Percentiles rank a stretch among this genome's conserved stretches.
These are phyloP conservation scores for Piscicola geometra DNA, from an alignment of 2,888 invertebrate species.

Conservation along the genomic window DNA sequence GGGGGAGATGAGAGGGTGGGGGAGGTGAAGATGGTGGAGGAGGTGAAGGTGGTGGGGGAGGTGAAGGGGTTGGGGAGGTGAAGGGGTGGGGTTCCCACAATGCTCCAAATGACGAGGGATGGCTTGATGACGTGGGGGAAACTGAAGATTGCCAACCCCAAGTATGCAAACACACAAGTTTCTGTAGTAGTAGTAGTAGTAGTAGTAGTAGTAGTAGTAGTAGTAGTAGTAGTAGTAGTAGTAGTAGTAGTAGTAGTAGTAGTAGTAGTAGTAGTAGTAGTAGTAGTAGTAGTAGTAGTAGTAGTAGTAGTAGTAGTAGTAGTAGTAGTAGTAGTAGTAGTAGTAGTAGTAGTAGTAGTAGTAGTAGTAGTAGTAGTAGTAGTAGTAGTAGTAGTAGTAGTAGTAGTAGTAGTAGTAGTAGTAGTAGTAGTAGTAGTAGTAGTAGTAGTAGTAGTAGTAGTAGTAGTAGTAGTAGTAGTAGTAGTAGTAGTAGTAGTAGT, in stretches of 20 bases:
- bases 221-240: background rate
- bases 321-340: background rate
- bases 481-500: too few relatives aligned
- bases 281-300: background rate
- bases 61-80: too few relatives aligned
- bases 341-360: background rate
- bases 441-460: too few relatives aligned
- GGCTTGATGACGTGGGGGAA: slow-evolving; percentile 84
- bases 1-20: too few relatives aligned
- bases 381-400: background rate
- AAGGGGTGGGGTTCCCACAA: too few relatives aligned
- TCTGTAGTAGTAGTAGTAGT: slow-evolving; percentile 61
- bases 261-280: slow-evolving; percentile 3
- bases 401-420: too few relatives aligned
- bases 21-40: too few relatives aligned
- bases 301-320: background rate
- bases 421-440: too few relatives aligned
- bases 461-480: too few relatives aligned
- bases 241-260: background rate
- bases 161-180: slow-evolving; percentile 96
- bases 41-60: too few relatives aligned
- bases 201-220: background rate
- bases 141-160: slow-evolving; percentile 88
- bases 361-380: background rate
- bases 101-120: slow-evolving; percentile 87